Conservation (phyloP, 2,888 invertebrate species). For the Rhingia campestris region DNA sequence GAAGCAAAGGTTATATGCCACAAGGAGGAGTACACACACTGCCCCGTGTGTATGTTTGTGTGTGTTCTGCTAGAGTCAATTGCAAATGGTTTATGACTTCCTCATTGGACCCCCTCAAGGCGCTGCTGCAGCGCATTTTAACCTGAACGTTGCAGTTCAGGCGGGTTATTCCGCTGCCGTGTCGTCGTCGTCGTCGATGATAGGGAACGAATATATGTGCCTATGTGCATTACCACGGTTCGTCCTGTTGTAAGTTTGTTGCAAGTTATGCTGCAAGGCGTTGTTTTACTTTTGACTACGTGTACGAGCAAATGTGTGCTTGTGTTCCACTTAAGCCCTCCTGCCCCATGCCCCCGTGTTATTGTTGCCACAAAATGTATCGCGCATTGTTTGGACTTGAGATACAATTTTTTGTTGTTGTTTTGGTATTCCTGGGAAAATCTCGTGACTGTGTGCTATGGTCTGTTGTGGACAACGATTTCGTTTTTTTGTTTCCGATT, state of each 20-base stretch:
- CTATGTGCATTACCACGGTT: conserved; percentile 36
- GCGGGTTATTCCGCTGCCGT: conserved; percentile 40
- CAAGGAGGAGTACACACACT: conserved; percentile 43
- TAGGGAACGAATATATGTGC: conserved; percentile 9
- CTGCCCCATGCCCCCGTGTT: conserved; percentile 32
- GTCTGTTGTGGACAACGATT: conserved; percentile 44
- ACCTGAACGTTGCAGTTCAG: conserved; percentile 57
- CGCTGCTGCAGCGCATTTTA: conserved; percentile 51
- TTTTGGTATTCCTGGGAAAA: conserved; percentile 45
- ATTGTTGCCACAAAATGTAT: conserved; percentile 54
- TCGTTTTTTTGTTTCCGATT: conserved; percentile 10
- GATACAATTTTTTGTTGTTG: conserved; percentile 37
- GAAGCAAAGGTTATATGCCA: conserved; percentile 40
- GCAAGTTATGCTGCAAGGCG: conserved; percentile 59
- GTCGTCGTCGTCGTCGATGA: not conserved
- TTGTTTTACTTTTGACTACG: conserved; percentile 40
- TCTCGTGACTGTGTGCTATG: conserved; percentile 52
- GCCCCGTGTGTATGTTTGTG: conserved; percentile 15
- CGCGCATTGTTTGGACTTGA: conserved; percentile 64
- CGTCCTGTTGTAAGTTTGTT: conserved; percentile 56
- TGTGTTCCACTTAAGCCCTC: conserved; percentile 2
- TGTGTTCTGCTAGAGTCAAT: conserved; percentile 52
- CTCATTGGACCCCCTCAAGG: conserved; percentile 63
- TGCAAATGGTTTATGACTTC: conserved; percentile 70
- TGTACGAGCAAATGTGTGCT: conserved; percentile 17